Conservation (phyloP, 2,888 invertebrate genomes). For the Tetropium fuscum region DNA sequence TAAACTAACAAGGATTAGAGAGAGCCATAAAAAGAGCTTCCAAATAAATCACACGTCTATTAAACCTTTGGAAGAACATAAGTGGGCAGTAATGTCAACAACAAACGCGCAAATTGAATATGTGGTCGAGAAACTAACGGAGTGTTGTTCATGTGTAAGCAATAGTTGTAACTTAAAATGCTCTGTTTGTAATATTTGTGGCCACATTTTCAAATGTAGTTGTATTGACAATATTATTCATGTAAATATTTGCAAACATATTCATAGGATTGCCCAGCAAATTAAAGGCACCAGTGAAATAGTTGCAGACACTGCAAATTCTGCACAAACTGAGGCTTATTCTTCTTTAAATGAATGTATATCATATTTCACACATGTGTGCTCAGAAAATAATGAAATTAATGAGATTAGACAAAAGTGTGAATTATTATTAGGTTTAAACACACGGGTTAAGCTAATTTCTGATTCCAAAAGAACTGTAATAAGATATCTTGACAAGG, state of each 20-base stretch:
- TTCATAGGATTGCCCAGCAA: not conserved
- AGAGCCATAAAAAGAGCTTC: not conserved
- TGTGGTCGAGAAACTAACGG: not conserved
- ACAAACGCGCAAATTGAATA: not conserved
- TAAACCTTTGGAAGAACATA: not conserved
- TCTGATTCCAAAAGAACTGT: not conserved
- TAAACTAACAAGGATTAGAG: not conserved
- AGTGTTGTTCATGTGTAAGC: not conserved
- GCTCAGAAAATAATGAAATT: not conserved
- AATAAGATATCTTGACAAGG: not conserved
- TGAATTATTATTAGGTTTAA: not conserved
- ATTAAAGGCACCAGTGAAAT: not conserved
- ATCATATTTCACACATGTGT: not conserved
- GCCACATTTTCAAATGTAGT: not conserved
- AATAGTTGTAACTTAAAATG: not conserved
- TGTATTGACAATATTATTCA: too few relatives aligned
- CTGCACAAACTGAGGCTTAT: not conserved
- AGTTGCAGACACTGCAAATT: not conserved
- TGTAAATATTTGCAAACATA: conserved; percentile 1
- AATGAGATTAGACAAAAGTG: not conserved
- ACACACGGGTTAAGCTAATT: not conserved
- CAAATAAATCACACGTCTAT: not conserved
- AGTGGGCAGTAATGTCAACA: not conserved
- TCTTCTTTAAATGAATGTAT: not conserved
- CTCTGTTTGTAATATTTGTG: not conserved